phyloP scores from a whole-genome alignment of 2,113 vertebrate species.

The Zingel zingel region DNA sequence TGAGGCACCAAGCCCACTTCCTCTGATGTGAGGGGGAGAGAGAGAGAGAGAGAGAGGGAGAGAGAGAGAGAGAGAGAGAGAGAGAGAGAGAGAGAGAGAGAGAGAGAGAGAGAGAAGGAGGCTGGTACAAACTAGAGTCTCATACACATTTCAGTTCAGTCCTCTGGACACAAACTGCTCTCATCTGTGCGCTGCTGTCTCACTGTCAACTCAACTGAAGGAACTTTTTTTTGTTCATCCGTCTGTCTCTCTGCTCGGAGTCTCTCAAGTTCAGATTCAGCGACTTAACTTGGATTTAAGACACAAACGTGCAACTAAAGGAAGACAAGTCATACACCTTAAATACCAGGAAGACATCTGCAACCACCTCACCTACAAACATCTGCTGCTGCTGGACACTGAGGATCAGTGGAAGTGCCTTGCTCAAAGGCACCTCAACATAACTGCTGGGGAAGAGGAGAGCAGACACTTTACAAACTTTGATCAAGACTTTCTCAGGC shows the following conservation, averaged over 20 bases:
- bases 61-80: not conserved
- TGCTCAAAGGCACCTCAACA: constrained; percentile 36
- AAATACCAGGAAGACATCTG: not conserved
- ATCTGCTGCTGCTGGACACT: not conserved
- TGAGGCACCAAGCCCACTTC: constrained; percentile 73
- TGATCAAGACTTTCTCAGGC: not conserved
- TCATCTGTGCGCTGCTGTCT: constrained; percentile 29
- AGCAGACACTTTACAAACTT: not conserved
- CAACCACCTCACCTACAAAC: not conserved
- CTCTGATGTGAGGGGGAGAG: constrained; percentile 57
- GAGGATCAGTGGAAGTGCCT: constrained; percentile 7
- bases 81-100: not conserved
- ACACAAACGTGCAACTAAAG: not conserved
- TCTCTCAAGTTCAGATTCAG: not conserved
- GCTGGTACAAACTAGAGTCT: constrained; percentile 45
- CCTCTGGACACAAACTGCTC: constrained; percentile 45
- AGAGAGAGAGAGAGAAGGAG: not conserved
- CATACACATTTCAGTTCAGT: constrained; percentile 38
- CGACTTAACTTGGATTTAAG: not conserved
- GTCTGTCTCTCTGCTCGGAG: not conserved
- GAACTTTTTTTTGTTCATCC: not conserved
- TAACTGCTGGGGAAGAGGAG: constrained; percentile 21
- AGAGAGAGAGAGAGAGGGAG: not conserved
- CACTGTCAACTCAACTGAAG: not conserved
- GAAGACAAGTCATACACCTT: not conserved